These are phyloP conservation scores for Cephus sareptanus DNA, from an alignment of 2,888 invertebrate species.

Conservation along the genomic window DNA sequence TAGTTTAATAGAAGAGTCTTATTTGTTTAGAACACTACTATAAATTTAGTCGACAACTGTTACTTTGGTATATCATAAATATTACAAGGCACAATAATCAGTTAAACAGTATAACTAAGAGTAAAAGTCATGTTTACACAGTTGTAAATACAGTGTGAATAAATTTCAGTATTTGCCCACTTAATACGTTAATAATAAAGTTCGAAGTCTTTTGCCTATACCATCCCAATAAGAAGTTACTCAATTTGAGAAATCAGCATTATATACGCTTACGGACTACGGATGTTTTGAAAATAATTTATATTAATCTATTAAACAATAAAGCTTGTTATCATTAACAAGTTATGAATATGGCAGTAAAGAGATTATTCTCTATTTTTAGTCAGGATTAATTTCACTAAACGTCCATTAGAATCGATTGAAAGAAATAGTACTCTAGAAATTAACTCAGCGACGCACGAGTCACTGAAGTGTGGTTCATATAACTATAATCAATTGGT, in stretches of 20 bases:
- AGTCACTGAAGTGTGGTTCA: slow-evolving; percentile 49
- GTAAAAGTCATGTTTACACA: neutral
- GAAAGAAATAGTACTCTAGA: neutral
- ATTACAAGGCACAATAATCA: neutral
- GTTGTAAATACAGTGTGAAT: neutral
- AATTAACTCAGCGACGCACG: neutral
- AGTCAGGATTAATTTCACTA: neutral
- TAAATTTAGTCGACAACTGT: neutral
- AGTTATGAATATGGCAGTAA: neutral
- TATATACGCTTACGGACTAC: neutral
- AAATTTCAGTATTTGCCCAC: neutral
- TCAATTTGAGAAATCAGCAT: no score
- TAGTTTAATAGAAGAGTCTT: neutral
- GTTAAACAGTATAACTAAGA: neutral
- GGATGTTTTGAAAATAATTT: neutral
- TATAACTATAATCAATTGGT: slow-evolving; percentile 64
- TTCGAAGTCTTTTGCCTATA: neutral
- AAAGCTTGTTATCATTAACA: neutral
- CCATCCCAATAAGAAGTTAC: no score
- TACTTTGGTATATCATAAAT: neutral
- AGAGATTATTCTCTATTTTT: neutral
- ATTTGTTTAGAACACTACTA: neutral
- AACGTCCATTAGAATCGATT: neutral
- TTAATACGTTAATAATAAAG: neutral
- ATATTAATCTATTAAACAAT: neutral